These are phyloP conservation scores for Theretra japonica DNA, from an alignment of 2,888 invertebrate genomes.

Conservation along the genomic window DNA sequence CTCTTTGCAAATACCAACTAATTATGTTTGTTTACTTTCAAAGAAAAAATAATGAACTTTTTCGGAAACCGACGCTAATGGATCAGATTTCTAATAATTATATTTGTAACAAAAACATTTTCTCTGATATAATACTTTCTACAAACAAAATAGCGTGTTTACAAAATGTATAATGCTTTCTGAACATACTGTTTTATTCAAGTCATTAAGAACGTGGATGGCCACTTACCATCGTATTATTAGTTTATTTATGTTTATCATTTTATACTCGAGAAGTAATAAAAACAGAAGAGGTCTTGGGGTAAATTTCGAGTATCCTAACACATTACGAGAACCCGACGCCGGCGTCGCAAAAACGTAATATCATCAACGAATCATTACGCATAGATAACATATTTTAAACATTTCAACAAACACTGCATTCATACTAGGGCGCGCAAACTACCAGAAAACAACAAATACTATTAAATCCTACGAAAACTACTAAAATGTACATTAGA, in stretches of 20 bases:
- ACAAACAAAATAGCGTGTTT: too few relatives aligned
- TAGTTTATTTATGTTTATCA: too few relatives aligned
- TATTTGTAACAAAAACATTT: neutral
- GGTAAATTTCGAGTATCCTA: neutral
- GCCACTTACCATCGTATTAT: too few relatives aligned
- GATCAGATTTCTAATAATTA: neutral
- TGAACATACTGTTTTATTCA: too few relatives aligned
- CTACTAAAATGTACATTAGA: neutral
- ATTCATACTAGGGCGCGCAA: neutral
- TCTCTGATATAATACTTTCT: neutral
- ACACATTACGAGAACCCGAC: neutral
- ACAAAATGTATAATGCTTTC: too few relatives aligned
- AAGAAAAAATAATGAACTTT: neutral
- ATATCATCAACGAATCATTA: neutral
- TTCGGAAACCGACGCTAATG: neutral
- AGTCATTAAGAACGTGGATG: too few relatives aligned
- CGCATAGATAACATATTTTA: slow-evolving; percentile 6
- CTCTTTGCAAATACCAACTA: neutral
- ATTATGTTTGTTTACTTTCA: slow-evolving; percentile 1
- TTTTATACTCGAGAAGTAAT: neutral
- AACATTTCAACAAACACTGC: slow-evolving; percentile 9
- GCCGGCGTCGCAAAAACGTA: neutral
- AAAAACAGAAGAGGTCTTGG: too few relatives aligned
- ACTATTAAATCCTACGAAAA: neutral
- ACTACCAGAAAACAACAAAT: neutral